Evolutionary conservation across 2,888 invertebrate genomes (phyloP), one percentile per base, ranked within the genome.

Genomic region (Eristalinus aeneus): DNA sequence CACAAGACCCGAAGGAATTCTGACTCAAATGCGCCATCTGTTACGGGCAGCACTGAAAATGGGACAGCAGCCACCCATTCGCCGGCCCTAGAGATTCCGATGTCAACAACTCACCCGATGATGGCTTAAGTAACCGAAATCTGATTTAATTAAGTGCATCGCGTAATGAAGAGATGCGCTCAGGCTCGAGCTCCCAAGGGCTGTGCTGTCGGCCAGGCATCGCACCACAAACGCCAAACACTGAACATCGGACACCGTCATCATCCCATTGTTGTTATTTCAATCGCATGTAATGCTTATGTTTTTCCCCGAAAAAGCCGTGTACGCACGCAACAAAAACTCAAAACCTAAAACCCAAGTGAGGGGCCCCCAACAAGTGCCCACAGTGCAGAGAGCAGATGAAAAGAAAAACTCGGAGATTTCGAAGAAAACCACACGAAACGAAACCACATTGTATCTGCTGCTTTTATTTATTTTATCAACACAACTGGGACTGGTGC

Each of bases 391-490:
- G 46, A 46, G 34, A 34, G 46, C 56, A 82, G 72, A 81, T 81
- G 81, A 81, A 81, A 75, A 69, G 75, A 76, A 68, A 85, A 77
- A 76, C 61, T 63, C 27, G 64, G 34, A 86, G 81, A 82, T 86
- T 86, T 86, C 86, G 82, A 77, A 82, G 86, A 86, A 86, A 86
- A 82, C 86, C 86, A 86, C 86, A 86, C 82, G 86, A 86, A 86
- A 74, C 69, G 86, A 82, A 75, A 63, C 46, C 76, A 76, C 77
- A 73, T 81, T 85, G 77, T 82, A 74, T 74, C n/a, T 53, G 73
- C 27, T 65, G 74, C 69, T 74, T 78, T 77, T 82, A 82, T 86
- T 86, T 86, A 86, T 86, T 86, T 86, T 86, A 82, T 86, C 82
- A 86, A 86, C 82, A 86, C 74, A 77, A 82, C 82, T 10, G 68